Percentiles rank a stretch among this genome's conserved stretches.
These are phyloP conservation scores for Pangasius sanitwongsei DNA, from an alignment of 2,797 vertebrate genomes.

Conservation along the genomic window DNA sequence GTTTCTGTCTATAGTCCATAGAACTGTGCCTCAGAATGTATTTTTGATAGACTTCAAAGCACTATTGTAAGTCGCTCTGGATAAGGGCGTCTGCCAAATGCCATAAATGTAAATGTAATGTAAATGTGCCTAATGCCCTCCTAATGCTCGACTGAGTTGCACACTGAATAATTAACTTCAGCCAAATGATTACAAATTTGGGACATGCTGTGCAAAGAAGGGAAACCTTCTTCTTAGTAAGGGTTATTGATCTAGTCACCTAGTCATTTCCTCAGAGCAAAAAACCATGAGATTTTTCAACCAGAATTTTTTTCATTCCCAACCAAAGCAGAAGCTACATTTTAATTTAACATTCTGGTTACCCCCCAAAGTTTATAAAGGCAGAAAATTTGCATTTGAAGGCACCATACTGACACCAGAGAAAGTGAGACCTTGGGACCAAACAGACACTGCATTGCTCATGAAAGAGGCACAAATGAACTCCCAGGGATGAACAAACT, in stretches of 20 bases:
- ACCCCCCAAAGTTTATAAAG: neutral
- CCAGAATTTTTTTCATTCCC: neutral
- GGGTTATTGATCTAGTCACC: neutral
- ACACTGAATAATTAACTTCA: constrained; percentile 2
- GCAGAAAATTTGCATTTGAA: neutral
- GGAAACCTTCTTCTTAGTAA: neutral
- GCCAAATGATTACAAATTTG: constrained; percentile 14
- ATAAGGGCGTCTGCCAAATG: no score
- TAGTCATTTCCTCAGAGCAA: neutral
- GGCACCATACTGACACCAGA: neutral
- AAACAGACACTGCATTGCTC: no score
- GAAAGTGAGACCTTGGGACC: neutral
- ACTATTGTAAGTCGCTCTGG: no score
- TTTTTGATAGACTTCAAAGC: no score
- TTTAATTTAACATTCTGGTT: neutral
- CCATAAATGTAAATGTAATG: no score
- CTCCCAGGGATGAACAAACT: no score
- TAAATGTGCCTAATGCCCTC: neutral
- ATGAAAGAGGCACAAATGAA: no score
- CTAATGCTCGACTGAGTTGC: neutral
- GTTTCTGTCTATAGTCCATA: neutral
- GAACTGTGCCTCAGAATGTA: no score
- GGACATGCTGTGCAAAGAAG: neutral
- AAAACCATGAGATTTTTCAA: neutral
- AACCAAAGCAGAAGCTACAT: neutral